Evolutionary conservation across 2,888 invertebrate genomes (phyloP).

Genomic region (Xestia xanthographa): DNA sequence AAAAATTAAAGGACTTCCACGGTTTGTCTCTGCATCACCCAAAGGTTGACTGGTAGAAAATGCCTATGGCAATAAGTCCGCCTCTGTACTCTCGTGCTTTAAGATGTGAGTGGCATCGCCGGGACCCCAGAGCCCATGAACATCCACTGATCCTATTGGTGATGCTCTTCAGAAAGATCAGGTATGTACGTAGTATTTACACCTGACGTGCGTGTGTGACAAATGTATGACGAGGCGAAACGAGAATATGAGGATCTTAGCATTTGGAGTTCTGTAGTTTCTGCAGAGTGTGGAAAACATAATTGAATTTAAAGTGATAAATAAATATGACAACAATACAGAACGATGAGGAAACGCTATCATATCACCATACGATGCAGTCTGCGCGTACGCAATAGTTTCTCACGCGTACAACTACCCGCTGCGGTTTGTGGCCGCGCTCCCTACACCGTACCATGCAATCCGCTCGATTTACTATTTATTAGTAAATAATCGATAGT

Average conservation of each 20-base stretch:
- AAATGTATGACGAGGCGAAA: neutral
- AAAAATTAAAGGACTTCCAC: neutral
- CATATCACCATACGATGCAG: slow-evolving; percentile 32
- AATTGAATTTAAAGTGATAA: neutral
- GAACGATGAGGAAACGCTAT: slow-evolving; percentile 54
- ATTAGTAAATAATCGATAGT: slow-evolving; percentile 33
- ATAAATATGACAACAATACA: slow-evolving; percentile 10
- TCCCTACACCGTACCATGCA: slow-evolving; percentile 32
- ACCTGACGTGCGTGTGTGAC: neutral
- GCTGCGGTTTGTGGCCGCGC: slow-evolving; percentile 68
- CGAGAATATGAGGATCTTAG: neutral
- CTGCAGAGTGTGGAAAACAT: neutral
- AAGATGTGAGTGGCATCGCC: neutral
- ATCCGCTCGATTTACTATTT: slow-evolving; percentile 52
- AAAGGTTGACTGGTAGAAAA: neutral
- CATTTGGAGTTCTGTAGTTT: neutral
- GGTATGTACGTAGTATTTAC: too few species aligned
- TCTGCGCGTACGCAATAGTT: slow-evolving; percentile 49
- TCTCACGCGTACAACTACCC: slow-evolving; percentile 66
- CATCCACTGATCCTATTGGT: neutral
- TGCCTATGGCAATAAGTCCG: too few species aligned
- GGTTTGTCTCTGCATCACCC: neutral
- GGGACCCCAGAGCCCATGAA: neutral
- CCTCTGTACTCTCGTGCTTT: too few species aligned
- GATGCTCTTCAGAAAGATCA: neutral